Base-by-base conservation (phyloP, 37 sponge, comb jelly and placozoan species). In the Halichondria panicea region DNA sequence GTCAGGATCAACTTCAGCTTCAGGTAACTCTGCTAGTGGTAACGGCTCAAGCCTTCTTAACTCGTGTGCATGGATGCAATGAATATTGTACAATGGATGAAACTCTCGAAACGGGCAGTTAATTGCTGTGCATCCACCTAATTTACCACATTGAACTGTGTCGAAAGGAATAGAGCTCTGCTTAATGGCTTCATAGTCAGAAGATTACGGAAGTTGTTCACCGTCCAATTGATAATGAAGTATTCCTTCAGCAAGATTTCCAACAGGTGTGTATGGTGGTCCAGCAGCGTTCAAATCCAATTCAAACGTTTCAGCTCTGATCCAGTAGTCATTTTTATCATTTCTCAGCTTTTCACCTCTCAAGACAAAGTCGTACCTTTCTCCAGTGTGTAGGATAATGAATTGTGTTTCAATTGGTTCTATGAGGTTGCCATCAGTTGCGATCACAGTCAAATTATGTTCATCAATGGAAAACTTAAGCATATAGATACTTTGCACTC, bases 341-440 rank as follows among this genome's bases (percentile, higher is more conserved):
- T 52, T 41, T 37, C 67, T 32, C 39, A 71, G 43, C 45, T 75
- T 48, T 11, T 92, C 56, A 8, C 85, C 78, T 43, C 56, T 81
- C 13, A 95, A 37, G 8, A 91, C 50, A 19, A 95, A 70, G 62
- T 95, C 96, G 63, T 88, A 95, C 13, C 96, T 50, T 52, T 95
- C 96, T 55, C 92, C 96, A 25, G 85, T 75, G 41, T 88, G 76
- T 4, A 95, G 70, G n/a, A 85, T 88, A 55, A 95, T 36, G 59
- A 79, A 93, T 46, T 85, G 81, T 8, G 82, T 89, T 3, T 79
- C 75, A 31, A 76, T 54, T 67, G 83, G 79, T 40, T 86, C 65
- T 28, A 95, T 77, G 6, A 74, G 35, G 46, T 56, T 15, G 6
- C 87, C 96, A 78, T 95, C 96, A 48, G 84, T 83, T 0, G 92